These are phyloP conservation scores for Gobiocypris rarus DNA, from an alignment of 2,113 vertebrate genomes.

Conservation along the genomic window DNA sequence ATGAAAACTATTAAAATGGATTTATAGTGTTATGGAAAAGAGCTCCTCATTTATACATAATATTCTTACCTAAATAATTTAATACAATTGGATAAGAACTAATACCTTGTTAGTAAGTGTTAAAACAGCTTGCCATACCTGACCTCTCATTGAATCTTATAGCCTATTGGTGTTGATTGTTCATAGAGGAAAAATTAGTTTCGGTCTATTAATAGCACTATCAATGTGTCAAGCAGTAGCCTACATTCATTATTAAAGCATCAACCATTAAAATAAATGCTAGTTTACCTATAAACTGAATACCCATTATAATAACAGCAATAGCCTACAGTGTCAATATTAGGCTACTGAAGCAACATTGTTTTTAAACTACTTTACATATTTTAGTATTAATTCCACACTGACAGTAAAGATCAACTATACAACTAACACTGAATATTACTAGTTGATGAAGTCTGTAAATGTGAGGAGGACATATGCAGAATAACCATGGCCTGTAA, in stretches of 20 bases:
- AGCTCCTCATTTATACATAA: not conserved
- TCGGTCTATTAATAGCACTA: not conserved
- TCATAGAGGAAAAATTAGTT: not conserved
- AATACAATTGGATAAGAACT: not conserved
- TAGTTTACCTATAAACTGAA: not conserved
- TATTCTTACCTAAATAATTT: not conserved
- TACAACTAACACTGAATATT: not conserved
- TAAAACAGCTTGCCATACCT: conserved; percentile 4
- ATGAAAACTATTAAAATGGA: too few relatives aligned
- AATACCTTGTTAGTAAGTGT: not conserved
- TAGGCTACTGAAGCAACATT: not conserved
- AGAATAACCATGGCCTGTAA: conserved; percentile 26
- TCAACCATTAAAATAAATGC: not conserved
- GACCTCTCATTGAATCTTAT: not conserved
- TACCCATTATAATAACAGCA: not conserved
- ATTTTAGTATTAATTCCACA: not conserved
- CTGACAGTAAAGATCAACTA: not conserved
- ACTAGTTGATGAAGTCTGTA: not conserved
- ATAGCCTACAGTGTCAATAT: not conserved
- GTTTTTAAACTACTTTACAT: not conserved
- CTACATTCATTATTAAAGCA: not conserved
- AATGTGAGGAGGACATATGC: not conserved
- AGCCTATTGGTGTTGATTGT: not conserved
- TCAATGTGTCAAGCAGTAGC: not conserved
- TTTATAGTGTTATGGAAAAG: too few relatives aligned